Evolutionary conservation across 2,113 vertebrate genomes (phyloP).

Genomic region (Barbus barbus): DNA sequence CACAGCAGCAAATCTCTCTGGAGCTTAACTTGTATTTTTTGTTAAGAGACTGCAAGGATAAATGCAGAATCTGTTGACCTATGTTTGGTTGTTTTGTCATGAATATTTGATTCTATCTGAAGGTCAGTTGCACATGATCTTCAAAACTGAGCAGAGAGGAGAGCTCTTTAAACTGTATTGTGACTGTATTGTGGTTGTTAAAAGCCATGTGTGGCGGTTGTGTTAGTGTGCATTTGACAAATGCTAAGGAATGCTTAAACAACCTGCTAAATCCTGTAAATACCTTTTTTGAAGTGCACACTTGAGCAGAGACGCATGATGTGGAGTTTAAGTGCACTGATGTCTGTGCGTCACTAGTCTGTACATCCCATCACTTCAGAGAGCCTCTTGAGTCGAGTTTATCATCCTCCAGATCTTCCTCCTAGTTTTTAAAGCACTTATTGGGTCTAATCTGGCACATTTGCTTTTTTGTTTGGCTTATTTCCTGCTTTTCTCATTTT

Average conservation of each 20-base stretch:
- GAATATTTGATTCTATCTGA: slow-evolving; percentile 8
- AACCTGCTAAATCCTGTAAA: slow-evolving; percentile 48
- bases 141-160: neutral
- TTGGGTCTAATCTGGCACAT: too few relatives aligned
- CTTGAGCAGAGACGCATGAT: neutral
- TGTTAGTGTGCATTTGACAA: neutral
- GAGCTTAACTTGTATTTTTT: neutral
- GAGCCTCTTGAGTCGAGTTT: too few relatives aligned
- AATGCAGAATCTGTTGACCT: neutral
- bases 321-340: neutral
- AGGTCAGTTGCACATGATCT: slow-evolving; percentile 13
- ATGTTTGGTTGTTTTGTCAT: slow-evolving; percentile 6
- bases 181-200: neutral
- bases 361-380: too few relatives aligned
- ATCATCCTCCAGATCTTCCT: too few relatives aligned
- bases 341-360: too few relatives aligned
- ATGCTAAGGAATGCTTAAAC: slow-evolving; percentile 9
- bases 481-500: too few relatives aligned
- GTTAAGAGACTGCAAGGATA: neutral
- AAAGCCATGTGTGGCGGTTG: neutral
- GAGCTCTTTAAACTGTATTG: neutral
- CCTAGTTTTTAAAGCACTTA: too few relatives aligned
- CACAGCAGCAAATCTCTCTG: neutral
- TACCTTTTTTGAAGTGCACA: neutral
- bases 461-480: too few relatives aligned